Percentiles rank a stretch among this genome's conserved stretches.
phyloP scores from a whole-genome alignment of 92 coral and sea anemone species.

The Porites lobata region DNA sequence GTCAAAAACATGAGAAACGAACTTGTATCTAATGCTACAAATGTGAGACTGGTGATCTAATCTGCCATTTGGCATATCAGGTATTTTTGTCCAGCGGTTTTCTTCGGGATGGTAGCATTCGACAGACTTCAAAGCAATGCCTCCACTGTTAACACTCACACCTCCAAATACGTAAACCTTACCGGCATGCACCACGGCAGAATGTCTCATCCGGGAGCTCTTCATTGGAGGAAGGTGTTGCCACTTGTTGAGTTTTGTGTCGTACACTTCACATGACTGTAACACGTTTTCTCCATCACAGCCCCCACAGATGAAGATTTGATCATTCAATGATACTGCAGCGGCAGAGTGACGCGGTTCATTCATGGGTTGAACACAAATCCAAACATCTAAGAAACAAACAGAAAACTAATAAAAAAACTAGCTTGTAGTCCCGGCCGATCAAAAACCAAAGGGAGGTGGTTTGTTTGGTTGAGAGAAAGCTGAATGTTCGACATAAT shows the following conservation, averaged over 20 bases:
- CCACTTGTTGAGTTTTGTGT: constrained; percentile 78
- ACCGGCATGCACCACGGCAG: constrained; percentile 79
- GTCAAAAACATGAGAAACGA: constrained; percentile 58
- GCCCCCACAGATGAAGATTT: constrained; percentile 89
- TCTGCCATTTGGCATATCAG: constrained; percentile 73
- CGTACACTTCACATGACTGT: constrained; percentile 83
- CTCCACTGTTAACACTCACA: constrained; percentile 59
- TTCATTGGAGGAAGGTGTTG: constrained; percentile 75
- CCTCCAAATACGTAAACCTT: constrained; percentile 90
- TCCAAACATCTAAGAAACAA: constrained; percentile 77
- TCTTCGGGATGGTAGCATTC: constrained; percentile 76
- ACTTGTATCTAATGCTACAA: constrained; percentile 64
- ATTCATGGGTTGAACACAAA: constrained; percentile 71
- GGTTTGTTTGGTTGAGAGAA: too few relatives aligned
- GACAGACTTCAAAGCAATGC: constrained; percentile 57
- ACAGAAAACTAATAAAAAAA: neutral
- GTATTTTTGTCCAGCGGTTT: constrained; percentile 73
- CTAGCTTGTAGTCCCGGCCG: neutral
- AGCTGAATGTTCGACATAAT: too few relatives aligned
- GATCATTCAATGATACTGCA: constrained; percentile 70
- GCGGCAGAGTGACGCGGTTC: constrained; percentile 75
- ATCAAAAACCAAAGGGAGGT: too few relatives aligned
- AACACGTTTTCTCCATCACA: constrained; percentile 76
- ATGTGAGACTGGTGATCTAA: constrained; percentile 70
- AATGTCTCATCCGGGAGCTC: constrained; percentile 80